phyloP scores from a whole-genome alignment of 2,113 vertebrate species.

The Onychostruthus taczanowskii region DNA sequence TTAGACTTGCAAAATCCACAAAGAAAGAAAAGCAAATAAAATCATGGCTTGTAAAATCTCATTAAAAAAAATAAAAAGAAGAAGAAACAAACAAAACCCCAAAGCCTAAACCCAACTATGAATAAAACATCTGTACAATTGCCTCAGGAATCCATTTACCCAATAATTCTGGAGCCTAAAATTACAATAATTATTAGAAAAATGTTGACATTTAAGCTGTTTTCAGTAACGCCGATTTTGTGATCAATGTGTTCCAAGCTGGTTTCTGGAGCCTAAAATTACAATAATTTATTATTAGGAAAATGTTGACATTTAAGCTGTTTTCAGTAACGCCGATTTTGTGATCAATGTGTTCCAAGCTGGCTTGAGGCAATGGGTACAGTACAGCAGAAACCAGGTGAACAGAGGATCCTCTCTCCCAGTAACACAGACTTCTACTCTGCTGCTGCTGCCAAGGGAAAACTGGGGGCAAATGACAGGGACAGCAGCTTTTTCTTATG shows the following conservation, averaged over 20 bases:
- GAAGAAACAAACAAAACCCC: not conserved
- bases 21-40: constrained; percentile 20
- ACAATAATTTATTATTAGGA: not conserved
- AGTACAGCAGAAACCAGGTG: not conserved
- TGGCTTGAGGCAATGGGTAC: not conserved
- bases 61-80: not conserved
- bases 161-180: constrained; percentile 10
- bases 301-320: not conserved
- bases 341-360: not conserved
- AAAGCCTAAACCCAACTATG: not conserved
- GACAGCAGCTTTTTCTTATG: not conserved
- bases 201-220: not conserved
- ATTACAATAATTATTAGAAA: not conserved
- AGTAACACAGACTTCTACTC: not conserved
- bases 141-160: not conserved
- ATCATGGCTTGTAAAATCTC: not conserved
- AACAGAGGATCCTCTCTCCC: not conserved
- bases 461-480: not conserved
- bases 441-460: not conserved
- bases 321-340: not conserved
- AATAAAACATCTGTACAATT: not conserved
- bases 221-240: not conserved
- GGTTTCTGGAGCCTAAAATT: constrained; percentile 6
- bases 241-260: not conserved
- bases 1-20: constrained; percentile 50